A percentile compares a stretch with the other conserved stretches of the same genome.
phyloP scores from a whole-genome alignment of 1,140 invertebrate genomes.

The Heliothis subflexa region DNA sequence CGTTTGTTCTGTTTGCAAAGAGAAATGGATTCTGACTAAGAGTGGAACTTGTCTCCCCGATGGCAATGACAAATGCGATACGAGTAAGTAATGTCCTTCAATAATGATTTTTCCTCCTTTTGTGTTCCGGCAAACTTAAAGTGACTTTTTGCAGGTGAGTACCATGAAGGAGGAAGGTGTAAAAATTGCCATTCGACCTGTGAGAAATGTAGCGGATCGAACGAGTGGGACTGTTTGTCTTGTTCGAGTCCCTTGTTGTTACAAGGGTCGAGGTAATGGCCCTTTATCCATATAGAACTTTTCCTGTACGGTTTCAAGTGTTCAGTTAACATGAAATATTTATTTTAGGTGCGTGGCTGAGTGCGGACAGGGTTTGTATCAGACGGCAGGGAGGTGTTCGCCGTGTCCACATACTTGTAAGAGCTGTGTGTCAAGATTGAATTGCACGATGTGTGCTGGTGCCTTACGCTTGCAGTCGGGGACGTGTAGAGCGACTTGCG shows the following conservation, averaged over 20 bases:
- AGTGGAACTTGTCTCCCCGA: slow-evolving; percentile 89
- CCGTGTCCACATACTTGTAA: slow-evolving; percentile 92
- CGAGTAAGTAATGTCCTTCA: slow-evolving; percentile 72
- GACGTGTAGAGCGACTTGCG: slow-evolving; percentile 92
- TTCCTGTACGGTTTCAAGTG: slow-evolving; percentile 39
- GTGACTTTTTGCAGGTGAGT: slow-evolving; percentile 87
- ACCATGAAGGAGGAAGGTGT: slow-evolving; percentile 90
- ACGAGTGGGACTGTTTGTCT: slow-evolving; percentile 90
- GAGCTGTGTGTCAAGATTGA: slow-evolving; percentile 90
- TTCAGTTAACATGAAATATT: slow-evolving; percentile 52
- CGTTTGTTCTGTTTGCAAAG: slow-evolving; percentile 89
- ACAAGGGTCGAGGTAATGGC: slow-evolving; percentile 85
- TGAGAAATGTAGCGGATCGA: slow-evolving; percentile 90
- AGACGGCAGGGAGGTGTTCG: slow-evolving; percentile 89
- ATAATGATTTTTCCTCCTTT: slow-evolving; percentile 58
- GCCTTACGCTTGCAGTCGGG: slow-evolving; percentile 92
- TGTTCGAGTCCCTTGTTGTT: slow-evolving; percentile 89
- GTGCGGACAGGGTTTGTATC: slow-evolving; percentile 91
- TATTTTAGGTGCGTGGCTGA: slow-evolving; percentile 89
- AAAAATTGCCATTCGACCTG: slow-evolving; percentile 91
- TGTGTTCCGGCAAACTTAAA: slow-evolving; percentile 32
- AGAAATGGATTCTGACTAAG: slow-evolving; percentile 90
- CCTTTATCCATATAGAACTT: slow-evolving; percentile 53
- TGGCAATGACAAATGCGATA: slow-evolving; percentile 89
- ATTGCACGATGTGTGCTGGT: slow-evolving; percentile 91